These are phyloP conservation scores for Colletes collaris DNA, from an alignment of 2,888 invertebrate species.

Conservation along the genomic window DNA sequence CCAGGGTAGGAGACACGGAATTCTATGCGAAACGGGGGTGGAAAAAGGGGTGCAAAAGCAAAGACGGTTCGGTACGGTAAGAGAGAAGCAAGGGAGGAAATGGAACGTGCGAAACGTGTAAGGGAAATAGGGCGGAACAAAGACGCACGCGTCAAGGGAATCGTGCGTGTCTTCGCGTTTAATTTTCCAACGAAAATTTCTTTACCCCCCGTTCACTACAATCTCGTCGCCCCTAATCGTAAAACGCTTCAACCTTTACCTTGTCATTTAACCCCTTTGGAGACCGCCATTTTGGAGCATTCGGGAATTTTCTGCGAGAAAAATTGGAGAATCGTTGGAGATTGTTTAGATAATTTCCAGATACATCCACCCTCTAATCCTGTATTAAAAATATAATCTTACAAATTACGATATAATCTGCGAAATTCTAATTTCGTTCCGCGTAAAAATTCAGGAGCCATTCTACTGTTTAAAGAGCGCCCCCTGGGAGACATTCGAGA, in stretches of 20 bases:
- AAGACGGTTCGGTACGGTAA: conserved; percentile 8
- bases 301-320: too few relatives aligned
- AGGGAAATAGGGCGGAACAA: conserved; percentile 16
- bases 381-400: too few relatives aligned
- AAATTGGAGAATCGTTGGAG: too few relatives aligned
- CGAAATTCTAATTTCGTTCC: too few relatives aligned
- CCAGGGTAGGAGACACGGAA: background rate
- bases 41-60: background rate
- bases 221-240: conserved; percentile 21
- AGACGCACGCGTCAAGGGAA: background rate
- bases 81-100: background rate
- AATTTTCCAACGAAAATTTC: conserved; percentile 21
- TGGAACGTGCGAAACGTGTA: conserved; percentile 5
- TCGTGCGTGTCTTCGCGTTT: background rate
- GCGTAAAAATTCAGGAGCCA: too few relatives aligned
- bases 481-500: too few relatives aligned
- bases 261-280: conserved; percentile 27
- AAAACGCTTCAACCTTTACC: conserved; percentile 22
- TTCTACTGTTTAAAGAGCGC: too few relatives aligned
- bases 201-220: background rate
- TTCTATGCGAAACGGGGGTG: conserved; percentile 10
- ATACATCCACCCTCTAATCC: too few relatives aligned
- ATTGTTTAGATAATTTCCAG: too few relatives aligned
- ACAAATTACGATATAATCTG: too few relatives aligned
- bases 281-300: too few relatives aligned